Conservation (phyloP, 2,113 vertebrate genomes). For the Syrrhaptes paradoxus region DNA sequence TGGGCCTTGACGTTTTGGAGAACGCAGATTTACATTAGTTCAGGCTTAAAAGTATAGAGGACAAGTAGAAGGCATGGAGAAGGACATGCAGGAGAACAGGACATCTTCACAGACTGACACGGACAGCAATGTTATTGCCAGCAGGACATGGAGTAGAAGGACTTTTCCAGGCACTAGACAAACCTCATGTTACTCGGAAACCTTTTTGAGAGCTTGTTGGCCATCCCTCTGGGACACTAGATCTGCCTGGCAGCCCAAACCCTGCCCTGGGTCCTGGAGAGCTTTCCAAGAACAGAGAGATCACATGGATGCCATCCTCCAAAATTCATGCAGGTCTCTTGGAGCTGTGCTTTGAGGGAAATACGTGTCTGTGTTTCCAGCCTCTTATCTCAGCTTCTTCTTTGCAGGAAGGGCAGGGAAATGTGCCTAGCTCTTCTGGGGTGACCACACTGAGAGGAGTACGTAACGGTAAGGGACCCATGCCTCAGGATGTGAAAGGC, state of each 20-base stretch:
- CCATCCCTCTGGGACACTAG: neutral
- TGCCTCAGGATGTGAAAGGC: accelerated
- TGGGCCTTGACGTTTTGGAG: neutral
- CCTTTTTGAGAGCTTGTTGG: neutral
- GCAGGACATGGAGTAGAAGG: neutral
- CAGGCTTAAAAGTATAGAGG: neutral
- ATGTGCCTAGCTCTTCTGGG: neutral
- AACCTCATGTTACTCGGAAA: neutral
- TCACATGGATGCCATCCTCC: neutral
- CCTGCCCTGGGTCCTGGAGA: neutral
- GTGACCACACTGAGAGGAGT: neutral
- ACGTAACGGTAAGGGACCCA: accelerated
- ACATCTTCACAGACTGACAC: neutral
- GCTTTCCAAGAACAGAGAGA: neutral
- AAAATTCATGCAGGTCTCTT: neutral
- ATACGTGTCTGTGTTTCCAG: accelerated
- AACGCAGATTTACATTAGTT: neutral
- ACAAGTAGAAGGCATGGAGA: neutral
- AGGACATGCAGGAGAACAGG: neutral
- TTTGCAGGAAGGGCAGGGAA: neutral
- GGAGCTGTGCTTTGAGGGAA: neutral
- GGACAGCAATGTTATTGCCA: neutral
- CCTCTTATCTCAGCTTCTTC: neutral
- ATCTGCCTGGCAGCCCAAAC: neutral
- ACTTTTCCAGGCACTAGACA: neutral